Percentiles rank a stretch among this genome's conserved stretches.
These are phyloP conservation scores for Euzetes globulus DNA, from an alignment of 2,888 invertebrate species.

Conservation along the genomic window DNA sequence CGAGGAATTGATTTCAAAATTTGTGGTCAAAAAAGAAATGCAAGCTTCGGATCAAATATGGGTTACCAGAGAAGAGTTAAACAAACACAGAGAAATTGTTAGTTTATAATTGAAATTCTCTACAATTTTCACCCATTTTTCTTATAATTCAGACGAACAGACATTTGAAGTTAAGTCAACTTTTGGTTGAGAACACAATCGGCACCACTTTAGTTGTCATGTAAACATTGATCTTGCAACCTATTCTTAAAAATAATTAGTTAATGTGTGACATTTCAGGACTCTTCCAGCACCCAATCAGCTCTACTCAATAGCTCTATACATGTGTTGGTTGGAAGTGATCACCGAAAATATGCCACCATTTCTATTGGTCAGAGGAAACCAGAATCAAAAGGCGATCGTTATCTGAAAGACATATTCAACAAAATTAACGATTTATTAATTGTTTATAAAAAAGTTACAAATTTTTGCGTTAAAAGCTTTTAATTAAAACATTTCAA, in stretches of 20 bases:
- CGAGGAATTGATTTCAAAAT: constrained; percentile 31
- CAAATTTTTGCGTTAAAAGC: too few species aligned
- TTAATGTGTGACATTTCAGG: constrained; percentile 50
- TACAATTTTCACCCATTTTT: neutral
- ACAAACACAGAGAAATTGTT: constrained; percentile 8
- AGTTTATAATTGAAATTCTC: neutral
- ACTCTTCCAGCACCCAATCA: constrained; percentile 91
- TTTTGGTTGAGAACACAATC: constrained; percentile 69
- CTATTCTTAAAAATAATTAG: too few species aligned
- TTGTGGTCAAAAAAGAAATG: constrained; percentile 20
- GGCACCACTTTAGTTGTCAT: constrained; percentile 84
- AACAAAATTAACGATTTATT: too few species aligned
- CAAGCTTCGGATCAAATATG: neutral
- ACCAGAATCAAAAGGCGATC: too few species aligned
- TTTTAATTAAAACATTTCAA: too few species aligned
- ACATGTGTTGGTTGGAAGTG: constrained; percentile 93
- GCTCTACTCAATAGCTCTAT: constrained; percentile 78
- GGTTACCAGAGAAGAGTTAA: constrained; percentile 17
- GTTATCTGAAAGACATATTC: too few species aligned
- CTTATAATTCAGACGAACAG: constrained; percentile 59
- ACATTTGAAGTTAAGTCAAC: constrained; percentile 78
- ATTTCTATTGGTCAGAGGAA: constrained; percentile 56
- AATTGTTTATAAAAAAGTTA: too few species aligned
- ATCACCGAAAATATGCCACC: constrained; percentile 82
- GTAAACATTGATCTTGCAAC: too few species aligned